A percentile compares a stretch with the other conserved stretches of the same genome.
Conservation (phyloP, 2,888 invertebrate genomes). For the Apamea sordens region DNA sequence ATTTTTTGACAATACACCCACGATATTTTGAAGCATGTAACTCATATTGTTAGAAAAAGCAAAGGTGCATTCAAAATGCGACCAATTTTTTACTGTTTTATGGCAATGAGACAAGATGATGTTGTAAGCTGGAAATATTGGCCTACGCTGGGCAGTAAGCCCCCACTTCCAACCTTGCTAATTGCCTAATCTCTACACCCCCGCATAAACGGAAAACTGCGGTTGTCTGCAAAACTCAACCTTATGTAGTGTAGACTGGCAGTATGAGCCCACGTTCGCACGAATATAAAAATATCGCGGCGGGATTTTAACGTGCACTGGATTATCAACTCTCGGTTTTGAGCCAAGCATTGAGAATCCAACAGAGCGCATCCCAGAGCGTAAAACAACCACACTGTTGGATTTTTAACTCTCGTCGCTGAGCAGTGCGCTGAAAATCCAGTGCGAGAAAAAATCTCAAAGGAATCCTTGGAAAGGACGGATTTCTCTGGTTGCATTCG, state of each 20-base stretch:
- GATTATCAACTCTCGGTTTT: too few relatives aligned
- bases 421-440: too few relatives aligned
- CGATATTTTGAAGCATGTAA: constrained; percentile 12
- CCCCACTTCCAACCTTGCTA: not conserved
- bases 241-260: not conserved
- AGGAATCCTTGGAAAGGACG: too few relatives aligned
- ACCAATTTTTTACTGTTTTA: not conserved
- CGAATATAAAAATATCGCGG: too few relatives aligned
- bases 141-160: not conserved
- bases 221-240: not conserved
- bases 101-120: not conserved
- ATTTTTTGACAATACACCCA: constrained; percentile 8
- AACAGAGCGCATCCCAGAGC: not conserved
- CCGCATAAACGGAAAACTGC: not conserved
- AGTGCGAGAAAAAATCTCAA: too few relatives aligned
- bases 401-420: not conserved
- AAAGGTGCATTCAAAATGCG: constrained; percentile 6
- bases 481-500: too few relatives aligned
- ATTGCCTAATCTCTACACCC: not conserved
- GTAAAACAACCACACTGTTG: not conserved
- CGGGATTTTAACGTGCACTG: too few relatives aligned
- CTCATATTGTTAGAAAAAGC: not conserved
- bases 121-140: not conserved
- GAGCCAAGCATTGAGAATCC: too few relatives aligned
- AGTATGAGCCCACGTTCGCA: not conserved